Conservation (phyloP, 2,888 invertebrate genomes). For the Pilophorus perplexus region DNA sequence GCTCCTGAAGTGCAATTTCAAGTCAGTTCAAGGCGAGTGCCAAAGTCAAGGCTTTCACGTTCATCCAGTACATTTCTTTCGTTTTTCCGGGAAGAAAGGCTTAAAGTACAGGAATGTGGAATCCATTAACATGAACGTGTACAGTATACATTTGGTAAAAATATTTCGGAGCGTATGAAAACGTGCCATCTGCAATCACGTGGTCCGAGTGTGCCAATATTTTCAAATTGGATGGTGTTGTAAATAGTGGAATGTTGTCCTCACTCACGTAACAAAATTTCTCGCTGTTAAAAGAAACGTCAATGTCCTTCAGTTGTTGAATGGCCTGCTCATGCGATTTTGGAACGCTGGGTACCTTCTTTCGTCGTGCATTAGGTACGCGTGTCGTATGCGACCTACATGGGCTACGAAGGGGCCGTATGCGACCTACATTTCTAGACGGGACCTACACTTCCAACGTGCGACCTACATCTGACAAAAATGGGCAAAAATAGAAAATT, state of each 20-base stretch:
- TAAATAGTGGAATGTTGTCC: constrained; percentile 21
- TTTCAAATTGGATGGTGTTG: constrained; percentile 10
- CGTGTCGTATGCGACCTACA: too few species aligned
- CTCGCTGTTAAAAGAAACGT: neutral
- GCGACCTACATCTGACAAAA: too few species aligned
- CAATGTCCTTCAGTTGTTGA: constrained; percentile 15
- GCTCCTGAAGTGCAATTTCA: constrained; percentile 16
- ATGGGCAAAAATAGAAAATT: too few species aligned
- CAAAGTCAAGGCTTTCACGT: constrained; percentile 26
- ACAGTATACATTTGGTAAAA: constrained; percentile 30
- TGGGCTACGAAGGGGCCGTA: too few species aligned
- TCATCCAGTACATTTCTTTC: constrained; percentile 18
- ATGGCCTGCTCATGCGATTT: constrained; percentile 25
- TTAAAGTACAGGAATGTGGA: constrained; percentile 20
- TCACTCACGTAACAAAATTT: too few species aligned
- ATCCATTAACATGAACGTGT: constrained; percentile 8
- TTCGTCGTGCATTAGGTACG: too few species aligned
- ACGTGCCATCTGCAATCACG: constrained; percentile 27
- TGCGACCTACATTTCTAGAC: too few species aligned
- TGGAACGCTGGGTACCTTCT: constrained; percentile 27
- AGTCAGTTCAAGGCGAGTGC: too few species aligned
- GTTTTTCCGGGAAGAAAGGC: constrained; percentile 26
- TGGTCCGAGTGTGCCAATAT: constrained; percentile 7
- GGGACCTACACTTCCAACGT: too few species aligned
- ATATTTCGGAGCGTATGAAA: constrained; percentile 19